These are phyloP conservation scores for Torymus tubicola DNA, from an alignment of 2,888 invertebrate species.

Conservation along the genomic window DNA sequence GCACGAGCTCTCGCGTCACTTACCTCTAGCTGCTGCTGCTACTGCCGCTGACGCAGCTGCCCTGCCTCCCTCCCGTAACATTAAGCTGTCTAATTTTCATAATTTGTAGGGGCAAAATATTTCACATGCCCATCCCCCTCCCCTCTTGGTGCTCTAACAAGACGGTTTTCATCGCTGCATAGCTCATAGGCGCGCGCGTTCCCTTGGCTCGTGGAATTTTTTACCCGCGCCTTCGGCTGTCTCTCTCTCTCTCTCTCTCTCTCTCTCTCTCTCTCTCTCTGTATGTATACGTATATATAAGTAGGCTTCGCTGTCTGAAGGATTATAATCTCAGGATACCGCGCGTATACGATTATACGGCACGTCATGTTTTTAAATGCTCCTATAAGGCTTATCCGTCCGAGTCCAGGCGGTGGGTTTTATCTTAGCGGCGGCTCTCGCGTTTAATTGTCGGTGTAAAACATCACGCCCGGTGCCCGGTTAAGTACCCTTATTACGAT, in stretches of 20 bases:
- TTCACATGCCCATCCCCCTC: slow-evolving; percentile 5
- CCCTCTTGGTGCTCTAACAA: slow-evolving; percentile 30
- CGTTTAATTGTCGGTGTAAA: too few species aligned
- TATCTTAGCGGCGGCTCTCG: not conserved
- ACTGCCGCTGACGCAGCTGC: not conserved
- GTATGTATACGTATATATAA: too few species aligned
- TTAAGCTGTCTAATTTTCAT: slow-evolving; percentile 56
- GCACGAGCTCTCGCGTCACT: slow-evolving; percentile 11
- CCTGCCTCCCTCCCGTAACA: slow-evolving; percentile 13
- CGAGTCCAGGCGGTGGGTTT: not conserved
- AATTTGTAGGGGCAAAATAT: slow-evolving; percentile 53
- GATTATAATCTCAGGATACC: too few species aligned
- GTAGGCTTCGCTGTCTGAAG: too few species aligned
- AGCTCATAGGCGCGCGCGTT: not conserved
- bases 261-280: too few species aligned
- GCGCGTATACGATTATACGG: not conserved
- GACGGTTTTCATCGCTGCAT: slow-evolving; percentile 28
- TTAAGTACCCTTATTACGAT: too few species aligned
- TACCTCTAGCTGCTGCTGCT: not conserved
- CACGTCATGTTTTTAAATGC: slow-evolving; percentile 17
- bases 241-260: too few species aligned
- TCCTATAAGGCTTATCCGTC: slow-evolving; percentile 11
- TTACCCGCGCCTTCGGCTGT: not conserved
- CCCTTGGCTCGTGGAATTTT: not conserved
- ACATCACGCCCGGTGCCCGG: too few species aligned